Base-by-base conservation (phyloP, 2,797 vertebrate genomes). In the Peromyscus nudipes region DNA sequence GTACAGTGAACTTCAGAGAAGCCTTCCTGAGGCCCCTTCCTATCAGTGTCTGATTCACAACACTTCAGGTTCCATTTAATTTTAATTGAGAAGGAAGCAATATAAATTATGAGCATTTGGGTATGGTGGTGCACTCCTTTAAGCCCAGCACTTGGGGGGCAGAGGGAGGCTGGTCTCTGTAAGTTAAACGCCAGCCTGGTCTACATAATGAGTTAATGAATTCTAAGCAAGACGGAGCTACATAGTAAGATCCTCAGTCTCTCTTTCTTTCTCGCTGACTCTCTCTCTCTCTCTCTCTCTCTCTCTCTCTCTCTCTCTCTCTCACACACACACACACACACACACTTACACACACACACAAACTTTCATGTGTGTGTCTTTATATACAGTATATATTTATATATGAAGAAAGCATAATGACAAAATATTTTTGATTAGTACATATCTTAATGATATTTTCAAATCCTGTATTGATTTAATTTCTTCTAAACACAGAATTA, bases 401-500 rank as follows among this genome's bases (percentile, higher is more conserved):
- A 52, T 34, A 52, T 55, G 31, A 79, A 79, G 23, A 62, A 60
- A 40, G 5, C 17, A 69, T 81, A 82, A 5, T 94, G 40, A 55
- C 60, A 21, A 95, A 94, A 80, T 95, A 25, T 85, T 92, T 91
- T 95, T 89, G 27, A 93, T 83, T 71, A 69, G 10, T 25, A 65
- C 62, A 9, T 65, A 88, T 87, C 16, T 89, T 25, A 79, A 64
- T 92, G 19, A 91, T 85, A 8, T 77, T 96, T 76, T 12, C 62
- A 73, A 91, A 43, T 88, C 60, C 76, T n/a, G 37, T 82, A 7
- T 10, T 76, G 10, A 55, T 86, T 95, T 71, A 75, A 64, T 88
- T 96, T 92, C 31, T 96, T 89, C n/a, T 95, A 92, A 94, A 71
- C 83, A 60, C 67, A 71, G 81, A 88, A 55, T 55, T 89, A 13